Base-by-base conservation (phyloP, 2,113 vertebrate species). In the Tor tambroides region DNA sequence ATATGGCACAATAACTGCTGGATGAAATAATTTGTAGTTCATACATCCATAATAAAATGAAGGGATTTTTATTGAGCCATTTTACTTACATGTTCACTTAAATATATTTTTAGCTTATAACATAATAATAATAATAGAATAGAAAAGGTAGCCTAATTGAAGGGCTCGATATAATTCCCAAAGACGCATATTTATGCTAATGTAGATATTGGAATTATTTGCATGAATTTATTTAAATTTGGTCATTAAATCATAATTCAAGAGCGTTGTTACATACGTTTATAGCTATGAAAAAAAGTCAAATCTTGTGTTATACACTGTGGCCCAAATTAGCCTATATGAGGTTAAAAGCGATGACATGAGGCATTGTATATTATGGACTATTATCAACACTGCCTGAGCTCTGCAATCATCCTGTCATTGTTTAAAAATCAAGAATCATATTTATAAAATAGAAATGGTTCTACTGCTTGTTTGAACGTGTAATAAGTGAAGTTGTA, bases 1-100 rank as follows among this genome's bases (percentile, higher is more conserved):
- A 94, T 97, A 63, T 2, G 32, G 54, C n/a, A 35, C n/a, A 80
- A 63, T n/a, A 32, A 43, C 23, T 63, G 56, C 4, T 41, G 59
- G 17, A 63, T 56, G 5, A 63, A 26, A 63, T 63, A 6, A 41
- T 41, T 35, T 5, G 11, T 54, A 51, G 8, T 38, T 63, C 35
- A 63, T 38, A 9, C 12, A 81, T 19, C 9, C 14, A 81, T 6
- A 41, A 54, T 9, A 61, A 12, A 80, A 61, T 32, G 6, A 35
- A 23, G 49, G 2, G 0, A 32, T 56, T 30, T 19, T 30, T 32
- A 17, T 9, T 69, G 28, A 32, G 28, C 28, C 28, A 35, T 35
- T 23, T 69, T 35, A 69, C 30, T 2, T 21, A n/a, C 30, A 78
- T 30, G 8, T 8, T 10, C 8, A 32, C 8, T 8, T 54, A 9